Base-by-base conservation (phyloP, 37 sponge, comb jelly and placozoan species). In the Eunapius fragilis region DNA sequence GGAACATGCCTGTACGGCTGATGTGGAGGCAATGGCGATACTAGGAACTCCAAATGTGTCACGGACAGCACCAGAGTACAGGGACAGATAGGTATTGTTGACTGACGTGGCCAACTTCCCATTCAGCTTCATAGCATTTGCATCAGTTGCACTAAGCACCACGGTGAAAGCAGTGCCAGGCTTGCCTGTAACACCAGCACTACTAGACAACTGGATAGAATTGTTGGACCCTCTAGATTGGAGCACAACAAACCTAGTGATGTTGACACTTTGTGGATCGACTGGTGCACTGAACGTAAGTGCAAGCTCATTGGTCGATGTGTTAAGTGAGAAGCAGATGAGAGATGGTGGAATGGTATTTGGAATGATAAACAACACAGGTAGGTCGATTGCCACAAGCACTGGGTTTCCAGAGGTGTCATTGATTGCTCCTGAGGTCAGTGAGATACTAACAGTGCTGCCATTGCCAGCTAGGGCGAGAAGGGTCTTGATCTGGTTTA, bases 211-310 rank as follows among this genome's bases (percentile, higher is more conserved):
- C 2, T 88, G 90, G 31, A 86, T 67, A 35, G 82, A 73, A 38
- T 82, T 87, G 69, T 32, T 79, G 19, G 89, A 85, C 24, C 83
- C 82, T 49, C 58, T 72, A 14, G 85, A 35, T 67, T 87, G 70
- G 35, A 90, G 82, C 27, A 90, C 71, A 22, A 86, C 71, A 35
- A 93, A 82, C 37, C 83, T 74, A 3, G 75, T 74, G 32, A 86
- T 79, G 72, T 90, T 85, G 22, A 94, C 83, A 70, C 77, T 88
- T 17, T 9, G 36, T 68, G 94, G 86, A 31, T 94, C 89, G 0
- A 97, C 93, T 28, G 95, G 95, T 41, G 90, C 92, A 41, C 45
- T 67, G 86, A 97, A 97, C 3, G 93, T 89, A 22, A 97, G 80
- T 10, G 35, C 68, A 28, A 97, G 85, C 31, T 72, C 41, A 28